Evolutionary conservation across 1,140 invertebrate genomes (phyloP), one percentile per base, ranked within the genome.

Genomic region (Brachionus rubens): DNA sequence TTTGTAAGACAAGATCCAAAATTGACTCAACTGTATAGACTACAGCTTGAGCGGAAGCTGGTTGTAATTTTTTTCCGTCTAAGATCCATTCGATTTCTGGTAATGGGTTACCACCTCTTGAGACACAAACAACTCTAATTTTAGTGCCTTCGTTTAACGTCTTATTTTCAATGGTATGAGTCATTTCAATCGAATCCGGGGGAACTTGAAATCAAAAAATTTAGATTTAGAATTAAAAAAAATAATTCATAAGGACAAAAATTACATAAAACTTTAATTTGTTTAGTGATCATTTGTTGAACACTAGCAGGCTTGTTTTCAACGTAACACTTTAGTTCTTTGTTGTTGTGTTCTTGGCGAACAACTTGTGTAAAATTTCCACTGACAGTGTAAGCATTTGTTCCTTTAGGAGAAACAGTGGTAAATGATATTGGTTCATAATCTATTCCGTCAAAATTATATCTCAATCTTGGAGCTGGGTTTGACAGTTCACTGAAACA

Each of bases 211-310:
- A n/a, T n/a, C n/a, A n/a, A 59, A 59, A 33, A 33, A 33, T 19
- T 19, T 59, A 10, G 16, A 12, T 26, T 33, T 33, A 7, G n/a
- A 14, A n/a, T n/a, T 59, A 24, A 65, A 65, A 28, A 65, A 65
- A 65, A 65, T 21, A 12, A 52, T 54, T 52, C n/a, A 14, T 28
- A 14, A 7, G 33, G 14, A 19, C 10, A 30, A 30, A 36, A 72
- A 24, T 72, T 72, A 72, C 68, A 72, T 48, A 54, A 50, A 40
- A 72, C 68, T 50, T 50, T 72, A 16, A 72, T 48, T 26, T 72
- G 46, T 41, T 72, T 72, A 21, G 68, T 50, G 2, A 72, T 50
- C 16, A 72, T 72, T 72, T 72, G 68, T 54, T 72, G 68, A 72
- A 72, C 21, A 54, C 50, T 72, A 14, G 68, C 68, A 48, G 28